Conservation (phyloP, 2,113 vertebrate species). For the Eonycteris spelaea region DNA sequence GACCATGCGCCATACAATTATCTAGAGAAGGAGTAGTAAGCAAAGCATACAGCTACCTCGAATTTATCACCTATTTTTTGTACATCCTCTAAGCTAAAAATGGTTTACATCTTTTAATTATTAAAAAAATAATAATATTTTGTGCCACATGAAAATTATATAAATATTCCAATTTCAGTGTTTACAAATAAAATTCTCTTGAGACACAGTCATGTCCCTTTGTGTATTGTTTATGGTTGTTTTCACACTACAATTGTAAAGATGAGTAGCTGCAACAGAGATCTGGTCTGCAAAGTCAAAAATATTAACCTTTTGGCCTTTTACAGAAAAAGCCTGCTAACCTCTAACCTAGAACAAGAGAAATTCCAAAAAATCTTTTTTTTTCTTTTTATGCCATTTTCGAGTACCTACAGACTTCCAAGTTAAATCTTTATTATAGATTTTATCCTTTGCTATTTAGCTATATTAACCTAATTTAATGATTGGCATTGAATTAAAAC, state of each 20-base stretch:
- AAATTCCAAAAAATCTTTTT: background rate
- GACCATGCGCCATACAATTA: background rate
- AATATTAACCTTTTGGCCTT: background rate
- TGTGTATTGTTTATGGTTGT: background rate
- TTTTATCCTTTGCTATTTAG: background rate
- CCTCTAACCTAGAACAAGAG: background rate
- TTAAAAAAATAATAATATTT: background rate
- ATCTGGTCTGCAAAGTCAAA: background rate
- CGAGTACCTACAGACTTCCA: background rate
- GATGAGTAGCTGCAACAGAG: background rate
- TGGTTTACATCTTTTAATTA: background rate
- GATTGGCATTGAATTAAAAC: background rate
- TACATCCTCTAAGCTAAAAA: background rate
- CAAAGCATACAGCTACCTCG: background rate
- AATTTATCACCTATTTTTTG: background rate
- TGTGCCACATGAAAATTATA: background rate
- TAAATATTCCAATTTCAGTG: background rate
- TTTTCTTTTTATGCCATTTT: background rate
- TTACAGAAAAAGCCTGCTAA: background rate
- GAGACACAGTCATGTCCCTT: background rate
- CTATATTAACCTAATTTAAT: background rate
- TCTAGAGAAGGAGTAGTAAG: background rate
- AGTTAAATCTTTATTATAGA: background rate
- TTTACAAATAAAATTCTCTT: background rate
- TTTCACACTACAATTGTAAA: background rate